Conservation (phyloP, 2,113 vertebrate genomes). For the Hemiprocne comata region DNA sequence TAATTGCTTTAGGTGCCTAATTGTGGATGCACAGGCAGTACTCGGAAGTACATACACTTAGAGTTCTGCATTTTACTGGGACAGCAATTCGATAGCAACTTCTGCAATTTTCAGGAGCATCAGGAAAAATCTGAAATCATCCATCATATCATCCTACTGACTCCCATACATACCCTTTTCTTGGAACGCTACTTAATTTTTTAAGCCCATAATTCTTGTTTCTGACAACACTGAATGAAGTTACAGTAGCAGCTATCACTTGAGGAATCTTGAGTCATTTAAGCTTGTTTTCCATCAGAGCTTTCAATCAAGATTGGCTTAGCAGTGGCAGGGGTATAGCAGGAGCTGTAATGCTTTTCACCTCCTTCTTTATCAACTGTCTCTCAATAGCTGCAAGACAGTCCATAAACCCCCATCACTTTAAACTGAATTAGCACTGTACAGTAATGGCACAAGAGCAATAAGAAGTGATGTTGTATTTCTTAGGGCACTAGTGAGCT, state of each 20-base stretch:
- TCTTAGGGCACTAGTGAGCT: constrained; percentile 15
- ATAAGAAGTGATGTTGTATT: constrained; percentile 20
- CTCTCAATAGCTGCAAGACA: background rate
- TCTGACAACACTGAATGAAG: constrained; percentile 24
- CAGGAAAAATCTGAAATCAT: background rate
- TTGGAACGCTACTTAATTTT: background rate
- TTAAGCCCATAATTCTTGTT: background rate
- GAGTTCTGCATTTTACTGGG: background rate
- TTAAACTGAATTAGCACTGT: constrained; percentile 27
- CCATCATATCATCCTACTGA: background rate
- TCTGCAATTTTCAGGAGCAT: background rate
- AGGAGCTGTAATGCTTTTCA: constrained; percentile 8
- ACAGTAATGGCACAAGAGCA: constrained; percentile 19
- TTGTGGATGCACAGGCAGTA: background rate
- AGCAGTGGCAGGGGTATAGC: background rate
- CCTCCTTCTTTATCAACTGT: constrained; percentile 1
- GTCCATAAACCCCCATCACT: background rate
- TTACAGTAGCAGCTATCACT: constrained; percentile 3
- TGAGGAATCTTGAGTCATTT: constrained; percentile 28
- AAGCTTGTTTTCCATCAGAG: constrained; percentile 28
- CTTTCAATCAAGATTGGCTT: background rate
- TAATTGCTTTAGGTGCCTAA: background rate
- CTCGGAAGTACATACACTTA: background rate
- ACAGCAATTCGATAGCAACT: background rate
- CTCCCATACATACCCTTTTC: background rate